Percentiles rank a stretch among this genome's conserved stretches.
Evolutionary conservation across 2,113 vertebrate species (phyloP).

Genomic region (Bubalus kerabau): DNA sequence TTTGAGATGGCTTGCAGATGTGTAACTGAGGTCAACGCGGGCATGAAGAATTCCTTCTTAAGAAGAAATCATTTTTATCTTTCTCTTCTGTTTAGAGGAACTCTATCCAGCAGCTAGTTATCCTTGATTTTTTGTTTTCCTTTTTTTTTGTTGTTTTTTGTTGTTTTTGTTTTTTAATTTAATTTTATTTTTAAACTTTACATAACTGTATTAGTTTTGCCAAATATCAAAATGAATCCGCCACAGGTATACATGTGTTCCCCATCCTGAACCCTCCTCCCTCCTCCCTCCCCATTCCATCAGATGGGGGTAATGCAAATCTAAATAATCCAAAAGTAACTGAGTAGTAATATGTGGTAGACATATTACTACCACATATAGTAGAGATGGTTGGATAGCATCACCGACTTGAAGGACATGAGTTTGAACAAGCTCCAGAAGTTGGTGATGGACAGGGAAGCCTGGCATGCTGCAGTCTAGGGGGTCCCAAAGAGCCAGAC

Average conservation of each 20-base stretch:
- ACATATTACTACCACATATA: background rate
- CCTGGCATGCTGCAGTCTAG: background rate
- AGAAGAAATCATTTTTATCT: background rate
- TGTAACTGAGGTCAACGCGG: background rate
- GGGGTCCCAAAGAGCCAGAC: background rate
- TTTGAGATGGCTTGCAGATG: background rate
- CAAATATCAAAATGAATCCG: no score
- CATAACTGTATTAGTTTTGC: no score
- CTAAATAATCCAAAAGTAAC: background rate
- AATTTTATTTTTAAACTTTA: no score
- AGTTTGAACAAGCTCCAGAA: background rate
- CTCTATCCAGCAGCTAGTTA: background rate
- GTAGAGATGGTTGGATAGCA: background rate
- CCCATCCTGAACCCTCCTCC: no score
- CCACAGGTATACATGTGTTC: no score
- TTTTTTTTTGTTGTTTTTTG: no score
- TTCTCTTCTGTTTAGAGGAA: background rate
- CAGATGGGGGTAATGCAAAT: background rate
- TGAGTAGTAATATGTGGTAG: background rate
- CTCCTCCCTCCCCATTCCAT: background rate
- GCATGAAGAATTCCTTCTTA: background rate
- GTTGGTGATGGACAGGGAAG: background rate
- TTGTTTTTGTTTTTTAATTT: no score
- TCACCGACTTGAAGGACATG: background rate
- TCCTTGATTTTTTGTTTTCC: background rate